Base-by-base conservation (phyloP, 2,797 vertebrate species). In the Enteromius trimaculatus region DNA sequence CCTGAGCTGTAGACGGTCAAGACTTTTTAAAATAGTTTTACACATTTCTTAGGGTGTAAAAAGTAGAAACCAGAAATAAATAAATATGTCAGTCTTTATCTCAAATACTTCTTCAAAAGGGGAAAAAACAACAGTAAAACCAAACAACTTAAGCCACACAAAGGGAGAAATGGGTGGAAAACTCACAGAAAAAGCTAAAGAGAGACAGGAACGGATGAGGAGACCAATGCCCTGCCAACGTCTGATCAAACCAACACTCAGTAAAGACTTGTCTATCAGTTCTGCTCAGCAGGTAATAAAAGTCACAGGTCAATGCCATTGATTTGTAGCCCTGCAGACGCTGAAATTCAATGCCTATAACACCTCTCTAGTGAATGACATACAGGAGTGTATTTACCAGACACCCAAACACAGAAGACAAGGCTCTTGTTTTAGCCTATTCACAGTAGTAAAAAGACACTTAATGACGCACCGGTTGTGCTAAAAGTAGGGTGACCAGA, bases 271-370 rank as follows among this genome's bases (percentile, higher is more conserved):
- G 60, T 86, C 84, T 80, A 88, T 86, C 86, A 88, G 60, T 88
- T 82, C 85, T 80, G 77, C 89, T 88, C 86, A 79, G 89, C 65
- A 72, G 84, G 82, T 80, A 88, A 84, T 90, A 88, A 88, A 88
- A 90, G 89, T 89, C 88, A 88, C 68, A 88, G 91, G 91, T 93
- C 91, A 91, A 90, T 87, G 78, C 77, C 75, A 85, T 87, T 91
- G 92, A 92, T 93, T 91, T 91, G 91, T 90, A 85, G 89, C 83
- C 55, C 88, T 86, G 89, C 82, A 84, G 85, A 89, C 85, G 49
- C 81, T 88, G 90, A 92, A 92, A 92, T 81, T 31, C 80, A 80
- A 92, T 84, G 86, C 89, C 74, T 83, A 60, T 83, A 87, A 88
- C 86, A 88, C 88, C 80, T 84, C 77, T 74, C 55, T 72, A 84